Base-by-base conservation (phyloP, 2,888 invertebrate genomes). In the Tuberolachnus salignus region DNA sequence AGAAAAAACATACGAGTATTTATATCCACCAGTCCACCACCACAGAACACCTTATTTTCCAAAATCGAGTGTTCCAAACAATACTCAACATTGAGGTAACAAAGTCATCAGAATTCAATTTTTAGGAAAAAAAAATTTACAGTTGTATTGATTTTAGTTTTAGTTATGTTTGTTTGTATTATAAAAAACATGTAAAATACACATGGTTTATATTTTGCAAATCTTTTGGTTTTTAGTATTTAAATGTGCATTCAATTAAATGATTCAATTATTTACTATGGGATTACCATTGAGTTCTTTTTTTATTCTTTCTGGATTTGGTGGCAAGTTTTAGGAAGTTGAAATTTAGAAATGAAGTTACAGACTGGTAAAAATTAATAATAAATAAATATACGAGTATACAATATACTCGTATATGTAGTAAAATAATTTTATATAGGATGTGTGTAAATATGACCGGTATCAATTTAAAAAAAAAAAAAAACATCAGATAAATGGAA, bases 31-130 rank as follows among this genome's bases (percentile, higher is more conserved):
- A 16, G 66, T 14, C 26, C 72, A 80, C 49, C 66, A 72, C 57
- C 80, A 80, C 21, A 73, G 44, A 72, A 66, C 49, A 57, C 49
- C 64, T 46, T 78, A 69, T 59, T 78, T 49, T 59, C 67, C 67
- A 49, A 49, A 49, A 23, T 78, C 78, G 1, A 78, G 59, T 59
- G 9, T 78, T 42, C 34, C 67, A 34, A 34, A 34, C 34, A 6
- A 34, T 3, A 34, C 3, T 34, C 34, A 34, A 78, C 23, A 59
- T 46, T 21, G 42, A 55, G 19, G n/a, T 23, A 14, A 21, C 3
- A 8, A 34, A 51, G 34, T 34, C 16, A 53, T 19, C 42, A 16
- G 23, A 13, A 6, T 63, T 11, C 13, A 63, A 51, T 13, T 49
- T 73, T 19, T 53, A 44, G 73, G 63, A 16, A 53, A 72, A 53